Conservation (phyloP, 2,797 vertebrate species). For the Melanotaenia nigrans region DNA sequence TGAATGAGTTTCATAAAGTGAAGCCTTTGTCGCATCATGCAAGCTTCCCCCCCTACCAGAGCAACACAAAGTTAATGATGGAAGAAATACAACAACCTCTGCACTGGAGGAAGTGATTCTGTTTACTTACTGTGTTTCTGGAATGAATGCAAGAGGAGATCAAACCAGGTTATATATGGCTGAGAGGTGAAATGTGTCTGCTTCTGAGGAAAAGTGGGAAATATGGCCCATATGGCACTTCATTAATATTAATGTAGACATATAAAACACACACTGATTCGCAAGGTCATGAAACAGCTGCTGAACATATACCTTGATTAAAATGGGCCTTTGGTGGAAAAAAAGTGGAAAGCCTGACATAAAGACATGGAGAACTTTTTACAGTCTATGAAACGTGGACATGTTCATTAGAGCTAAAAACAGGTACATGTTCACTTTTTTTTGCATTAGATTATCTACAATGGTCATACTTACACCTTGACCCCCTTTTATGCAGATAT, state of each 20-base stretch:
- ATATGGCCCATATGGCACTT: constrained; percentile 28
- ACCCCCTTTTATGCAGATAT: background rate
- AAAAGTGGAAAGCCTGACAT: background rate
- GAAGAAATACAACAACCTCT: constrained; percentile 27
- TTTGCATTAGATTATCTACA: background rate
- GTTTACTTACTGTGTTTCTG: constrained; percentile 12
- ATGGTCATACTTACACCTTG: background rate
- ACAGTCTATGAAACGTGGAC: background rate
- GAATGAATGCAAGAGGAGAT: constrained; percentile 18
- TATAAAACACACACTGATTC: constrained; percentile 16
- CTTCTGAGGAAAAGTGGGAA: constrained; percentile 1
- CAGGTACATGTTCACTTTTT: background rate
- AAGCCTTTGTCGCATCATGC: background rate
- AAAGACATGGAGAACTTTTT: constrained; percentile 9
- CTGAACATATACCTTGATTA: constrained; percentile 3
- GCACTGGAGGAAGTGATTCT: constrained; percentile 3
- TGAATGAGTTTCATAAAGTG: constrained; percentile 11
- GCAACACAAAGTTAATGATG: constrained; percentile 20
- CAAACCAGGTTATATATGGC: background rate
- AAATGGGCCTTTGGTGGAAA: constrained; percentile 1
- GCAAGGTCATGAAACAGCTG: constrained; percentile 33
- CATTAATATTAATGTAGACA: constrained; percentile 25
- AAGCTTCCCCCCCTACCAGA: background rate
- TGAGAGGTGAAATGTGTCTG: constrained; percentile 14
- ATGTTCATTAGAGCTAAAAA: background rate